A percentile compares a stretch with the other conserved stretches of the same genome.
Evolutionary conservation across 2,888 invertebrate species (phyloP).

Genomic region (Trissolcus japonicus): DNA sequence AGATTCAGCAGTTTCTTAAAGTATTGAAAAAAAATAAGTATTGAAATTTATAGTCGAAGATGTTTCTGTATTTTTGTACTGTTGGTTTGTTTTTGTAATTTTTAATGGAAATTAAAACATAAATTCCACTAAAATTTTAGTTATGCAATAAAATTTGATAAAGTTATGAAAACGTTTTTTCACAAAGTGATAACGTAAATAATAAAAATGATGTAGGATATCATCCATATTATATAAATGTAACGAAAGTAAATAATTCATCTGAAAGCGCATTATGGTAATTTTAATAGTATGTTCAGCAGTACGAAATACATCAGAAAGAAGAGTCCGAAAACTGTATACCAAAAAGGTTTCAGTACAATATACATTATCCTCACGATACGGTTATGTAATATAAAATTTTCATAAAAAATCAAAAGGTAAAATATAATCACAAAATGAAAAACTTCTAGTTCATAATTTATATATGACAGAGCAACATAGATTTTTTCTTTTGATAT

Average conservation of each 20-base stretch:
- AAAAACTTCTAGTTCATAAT: too few relatives aligned
- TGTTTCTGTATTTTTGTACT: too few relatives aligned
- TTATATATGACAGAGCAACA: too few relatives aligned
- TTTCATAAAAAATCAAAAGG: constrained; percentile 1
- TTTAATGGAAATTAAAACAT: too few relatives aligned
- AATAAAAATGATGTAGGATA: constrained; percentile 33
- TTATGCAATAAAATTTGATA: background rate
- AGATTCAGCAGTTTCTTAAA: too few relatives aligned
- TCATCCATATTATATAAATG: constrained; percentile 11
- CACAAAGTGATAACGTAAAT: constrained; percentile 30
- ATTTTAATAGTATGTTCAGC: constrained; percentile 24
- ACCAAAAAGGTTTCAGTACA: constrained; percentile 20
- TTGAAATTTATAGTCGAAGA: too few relatives aligned
- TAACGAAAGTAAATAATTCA: constrained; percentile 29
- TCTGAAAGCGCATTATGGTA: constrained; percentile 39
- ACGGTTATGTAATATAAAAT: constrained; percentile 16
- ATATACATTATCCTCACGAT: constrained; percentile 24
- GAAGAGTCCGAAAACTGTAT: constrained; percentile 41
- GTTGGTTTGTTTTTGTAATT: too few relatives aligned
- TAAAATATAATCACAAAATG: too few relatives aligned
- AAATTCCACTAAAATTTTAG: too few relatives aligned
- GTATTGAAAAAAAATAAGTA: too few relatives aligned
- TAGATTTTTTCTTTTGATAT: too few relatives aligned
- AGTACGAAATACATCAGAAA: constrained; percentile 39
- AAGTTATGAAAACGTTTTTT: constrained; percentile 8